Percentiles rank a stretch among this genome's conserved stretches.
phyloP scores from a whole-genome alignment of 1,140 invertebrate genomes.

The Magallana ariakensis region DNA sequence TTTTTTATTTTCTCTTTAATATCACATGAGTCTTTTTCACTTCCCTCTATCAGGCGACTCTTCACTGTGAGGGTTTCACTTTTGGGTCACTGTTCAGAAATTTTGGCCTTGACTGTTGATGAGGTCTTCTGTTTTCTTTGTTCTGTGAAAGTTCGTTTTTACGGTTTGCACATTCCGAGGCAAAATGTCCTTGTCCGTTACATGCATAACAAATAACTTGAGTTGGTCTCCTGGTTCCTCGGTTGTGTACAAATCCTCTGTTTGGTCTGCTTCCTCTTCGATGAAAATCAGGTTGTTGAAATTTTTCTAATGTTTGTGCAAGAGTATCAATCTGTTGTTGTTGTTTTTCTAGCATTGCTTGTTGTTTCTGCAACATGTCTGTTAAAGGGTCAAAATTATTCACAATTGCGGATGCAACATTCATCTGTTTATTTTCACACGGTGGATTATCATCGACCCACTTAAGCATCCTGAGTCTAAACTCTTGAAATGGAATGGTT shows the following conservation, averaged over 20 bases:
- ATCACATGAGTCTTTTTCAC: constrained; percentile 30
- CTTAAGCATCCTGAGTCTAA: background rate
- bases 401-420: background rate
- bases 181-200: background rate
- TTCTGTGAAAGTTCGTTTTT: background rate
- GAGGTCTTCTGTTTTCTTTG: background rate
- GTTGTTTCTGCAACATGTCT: constrained; percentile 28
- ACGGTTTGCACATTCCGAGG: background rate
- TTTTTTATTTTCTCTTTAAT: background rate
- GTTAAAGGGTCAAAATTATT: background rate
- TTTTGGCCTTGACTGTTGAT: background rate
- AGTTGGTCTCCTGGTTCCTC: background rate
- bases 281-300: background rate
- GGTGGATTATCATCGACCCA: constrained; percentile 41
- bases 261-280: background rate
- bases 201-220: constrained; percentile 9
- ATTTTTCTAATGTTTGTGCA: background rate
- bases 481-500: constrained; percentile 30
- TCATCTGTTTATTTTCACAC: constrained; percentile 21
- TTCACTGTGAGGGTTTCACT: constrained; percentile 11
- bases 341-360: constrained; percentile 30
- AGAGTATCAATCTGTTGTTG: constrained; percentile 25
- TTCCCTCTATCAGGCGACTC: constrained; percentile 15
- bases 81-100: background rate
- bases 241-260: background rate